Evolutionary conservation across 2,888 invertebrate genomes (phyloP).

Genomic region (Adelphocoris suturalis): DNA sequence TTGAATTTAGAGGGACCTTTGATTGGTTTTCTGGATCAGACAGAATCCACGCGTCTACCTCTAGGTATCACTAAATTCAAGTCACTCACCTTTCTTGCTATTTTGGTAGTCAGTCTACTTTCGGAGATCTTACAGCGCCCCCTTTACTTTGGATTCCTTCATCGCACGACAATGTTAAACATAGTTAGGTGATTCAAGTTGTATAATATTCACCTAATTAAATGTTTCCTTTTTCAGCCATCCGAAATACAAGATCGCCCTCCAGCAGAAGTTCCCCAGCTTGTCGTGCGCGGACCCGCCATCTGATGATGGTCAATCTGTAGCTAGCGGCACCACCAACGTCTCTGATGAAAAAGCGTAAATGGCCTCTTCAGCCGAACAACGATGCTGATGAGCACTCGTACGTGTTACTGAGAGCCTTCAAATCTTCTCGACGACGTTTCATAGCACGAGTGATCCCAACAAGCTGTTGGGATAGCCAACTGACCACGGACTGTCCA

Average conservation of each 20-base stretch:
- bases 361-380: slow-evolving; percentile 82
- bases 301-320: slow-evolving; percentile 83
- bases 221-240: slow-evolving; percentile 81
- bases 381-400: background rate
- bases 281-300: slow-evolving; percentile 83
- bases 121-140: too few species aligned
- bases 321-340: slow-evolving; percentile 85
- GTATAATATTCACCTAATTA: too few species aligned
- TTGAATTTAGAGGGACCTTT: too few species aligned
- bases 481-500: slow-evolving; percentile 44
- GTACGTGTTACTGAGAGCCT: background rate
- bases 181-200: too few species aligned
- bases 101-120: too few species aligned
- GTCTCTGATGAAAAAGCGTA: slow-evolving; percentile 82
- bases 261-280: slow-evolving; percentile 88
- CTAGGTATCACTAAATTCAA: too few species aligned
- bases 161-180: too few species aligned
- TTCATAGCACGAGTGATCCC: slow-evolving; percentile 10
- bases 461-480: slow-evolving; percentile 44
- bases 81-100: too few species aligned
- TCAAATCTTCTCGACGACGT: background rate
- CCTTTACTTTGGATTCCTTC: too few species aligned
- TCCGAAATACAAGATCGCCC: slow-evolving; percentile 88
- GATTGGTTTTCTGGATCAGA: too few species aligned
- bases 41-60: too few species aligned